phyloP scores from a whole-genome alignment of 2,888 invertebrate species.

The Brenthis hecate region DNA sequence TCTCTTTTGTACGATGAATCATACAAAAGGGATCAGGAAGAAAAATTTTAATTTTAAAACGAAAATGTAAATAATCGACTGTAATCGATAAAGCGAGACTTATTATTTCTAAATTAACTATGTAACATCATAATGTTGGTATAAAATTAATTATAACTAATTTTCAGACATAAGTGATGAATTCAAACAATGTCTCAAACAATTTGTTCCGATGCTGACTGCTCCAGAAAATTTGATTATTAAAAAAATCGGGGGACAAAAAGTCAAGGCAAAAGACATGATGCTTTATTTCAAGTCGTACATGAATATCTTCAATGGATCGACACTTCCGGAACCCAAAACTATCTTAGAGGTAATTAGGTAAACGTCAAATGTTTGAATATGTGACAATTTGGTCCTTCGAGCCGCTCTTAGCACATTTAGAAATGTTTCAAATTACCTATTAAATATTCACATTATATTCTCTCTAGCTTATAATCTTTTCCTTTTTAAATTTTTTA shows the following conservation, averaged over 20 bases:
- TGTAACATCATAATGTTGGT: neutral
- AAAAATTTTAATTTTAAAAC: no score
- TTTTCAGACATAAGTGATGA: slow-evolving; percentile 94
- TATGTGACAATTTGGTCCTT: neutral
- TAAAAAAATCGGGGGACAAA: slow-evolving; percentile 96
- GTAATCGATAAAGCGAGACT: no score
- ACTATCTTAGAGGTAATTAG: slow-evolving; percentile 94
- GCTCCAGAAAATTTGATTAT: slow-evolving; percentile 93
- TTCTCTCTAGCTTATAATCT: no score
- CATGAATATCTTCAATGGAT: slow-evolving; percentile 97
- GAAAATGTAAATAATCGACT: no score
- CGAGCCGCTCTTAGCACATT: neutral
- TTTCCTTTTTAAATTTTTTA: neutral
- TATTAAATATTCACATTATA: no score
- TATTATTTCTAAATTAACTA: no score
- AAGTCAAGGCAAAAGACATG: slow-evolving; percentile 94
- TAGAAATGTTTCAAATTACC: no score
- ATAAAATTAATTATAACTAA: neutral
- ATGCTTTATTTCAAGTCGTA: slow-evolving; percentile 99
- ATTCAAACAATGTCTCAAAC: slow-evolving; percentile 91
- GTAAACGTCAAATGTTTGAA: slow-evolving; percentile 20
- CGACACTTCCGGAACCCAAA: slow-evolving; percentile 98
- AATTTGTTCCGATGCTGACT: slow-evolving; percentile 93
- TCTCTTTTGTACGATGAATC: no score
- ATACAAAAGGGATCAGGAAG: no score